Evolutionary conservation across 2,888 invertebrate genomes (phyloP).

Genomic region (Philonicus albiceps): DNA sequence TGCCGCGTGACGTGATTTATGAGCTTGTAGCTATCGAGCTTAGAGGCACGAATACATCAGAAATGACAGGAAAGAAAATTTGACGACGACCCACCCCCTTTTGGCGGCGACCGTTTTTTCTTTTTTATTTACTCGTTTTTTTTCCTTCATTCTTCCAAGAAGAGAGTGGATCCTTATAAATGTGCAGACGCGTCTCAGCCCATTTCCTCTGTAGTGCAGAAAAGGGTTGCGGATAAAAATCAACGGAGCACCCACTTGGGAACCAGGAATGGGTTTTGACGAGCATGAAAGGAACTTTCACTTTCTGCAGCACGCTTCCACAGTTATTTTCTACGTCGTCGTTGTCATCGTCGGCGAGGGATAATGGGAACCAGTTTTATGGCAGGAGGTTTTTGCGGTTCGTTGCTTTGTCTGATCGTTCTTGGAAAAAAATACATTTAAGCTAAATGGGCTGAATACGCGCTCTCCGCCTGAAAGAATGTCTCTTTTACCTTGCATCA

Average conservation of each 20-base stretch:
- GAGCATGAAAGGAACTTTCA: constrained; percentile 30
- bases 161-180: constrained; percentile 1
- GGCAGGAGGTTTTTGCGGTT: not conserved
- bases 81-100: not conserved
- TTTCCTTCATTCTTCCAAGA: not conserved
- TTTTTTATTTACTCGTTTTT: not conserved
- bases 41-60: not conserved
- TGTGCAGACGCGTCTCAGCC: constrained; percentile 14
- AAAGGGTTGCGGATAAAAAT: constrained; percentile 29
- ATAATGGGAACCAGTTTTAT: not conserved
- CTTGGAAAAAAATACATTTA: not conserved
- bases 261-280: constrained; percentile 5
- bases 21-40: not conserved
- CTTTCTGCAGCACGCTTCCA: not conserved
- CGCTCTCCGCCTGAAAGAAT: not conserved
- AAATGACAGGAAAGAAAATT: constrained; percentile 23
- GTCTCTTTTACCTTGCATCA: not conserved
- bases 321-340: not conserved
- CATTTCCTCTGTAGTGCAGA: not conserved
- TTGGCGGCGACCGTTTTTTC: not conserved
- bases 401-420: not conserved
- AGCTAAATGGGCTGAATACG: not conserved
- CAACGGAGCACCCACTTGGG: constrained; percentile 14
- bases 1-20: not conserved
- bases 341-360: not conserved